Percentiles rank a stretch among this genome's conserved stretches.
phyloP scores from a whole-genome alignment of 2,113 vertebrate genomes.

The Craseonycteris thonglongyai region DNA sequence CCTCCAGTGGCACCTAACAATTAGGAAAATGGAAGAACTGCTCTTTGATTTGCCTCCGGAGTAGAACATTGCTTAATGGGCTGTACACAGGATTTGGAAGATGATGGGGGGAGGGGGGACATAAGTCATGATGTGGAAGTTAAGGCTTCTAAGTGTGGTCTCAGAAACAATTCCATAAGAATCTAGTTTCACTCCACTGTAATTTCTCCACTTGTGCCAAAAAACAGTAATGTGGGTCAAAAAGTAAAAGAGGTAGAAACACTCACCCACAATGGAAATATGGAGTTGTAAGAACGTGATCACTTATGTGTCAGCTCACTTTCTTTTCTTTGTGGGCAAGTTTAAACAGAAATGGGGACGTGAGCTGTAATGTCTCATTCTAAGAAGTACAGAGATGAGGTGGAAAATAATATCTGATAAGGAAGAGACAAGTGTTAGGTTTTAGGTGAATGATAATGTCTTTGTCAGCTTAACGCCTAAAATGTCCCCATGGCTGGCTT shows the following conservation, averaged over 20 bases:
- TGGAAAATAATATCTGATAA: neutral
- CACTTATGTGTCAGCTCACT: neutral
- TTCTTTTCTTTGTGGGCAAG: neutral
- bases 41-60: neutral
- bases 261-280: neutral
- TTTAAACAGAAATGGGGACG: neutral
- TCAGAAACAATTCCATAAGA: neutral
- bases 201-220: neutral
- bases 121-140: neutral
- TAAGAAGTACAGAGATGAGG: neutral
- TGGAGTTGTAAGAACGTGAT: neutral
- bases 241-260: neutral
- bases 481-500: neutral
- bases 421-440: neutral
- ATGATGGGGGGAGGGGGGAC: neutral
- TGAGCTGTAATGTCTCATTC: too few species aligned
- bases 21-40: neutral
- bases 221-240: rapidly evolving
- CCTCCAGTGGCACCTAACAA: neutral
- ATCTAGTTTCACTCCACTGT: neutral
- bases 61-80: neutral
- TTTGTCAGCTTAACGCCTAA: neutral
- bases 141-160: neutral
- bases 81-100: neutral
- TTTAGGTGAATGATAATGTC: neutral